Evolutionary conservation across 1,140 invertebrate species (phyloP).

Genomic region (Aphidius ervi): DNA sequence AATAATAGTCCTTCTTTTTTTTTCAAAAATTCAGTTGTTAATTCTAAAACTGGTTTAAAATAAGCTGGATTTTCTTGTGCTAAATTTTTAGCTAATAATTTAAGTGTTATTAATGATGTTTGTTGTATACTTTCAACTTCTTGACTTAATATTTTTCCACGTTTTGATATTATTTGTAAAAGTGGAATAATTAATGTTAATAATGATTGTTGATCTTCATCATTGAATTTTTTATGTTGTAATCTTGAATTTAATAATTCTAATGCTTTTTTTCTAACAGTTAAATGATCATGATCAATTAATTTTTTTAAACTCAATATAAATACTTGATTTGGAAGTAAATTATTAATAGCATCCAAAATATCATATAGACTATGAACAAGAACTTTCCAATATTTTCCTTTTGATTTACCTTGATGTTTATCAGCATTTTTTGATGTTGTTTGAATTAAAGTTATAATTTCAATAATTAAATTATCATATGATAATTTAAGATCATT

Average conservation of each 20-base stretch:
- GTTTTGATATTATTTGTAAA: constrained; percentile 54
- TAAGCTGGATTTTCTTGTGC: constrained; percentile 60
- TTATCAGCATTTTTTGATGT: constrained; percentile 58
- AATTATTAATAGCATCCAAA: constrained; percentile 69
- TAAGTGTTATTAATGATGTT: constrained; percentile 74
- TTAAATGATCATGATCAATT: constrained; percentile 62
- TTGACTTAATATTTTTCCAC: constrained; percentile 41
- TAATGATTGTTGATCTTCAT: constrained; percentile 49
- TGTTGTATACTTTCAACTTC: constrained; percentile 68
- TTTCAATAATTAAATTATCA: constrained; percentile 64
- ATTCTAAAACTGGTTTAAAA: constrained; percentile 61
- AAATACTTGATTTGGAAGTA: constrained; percentile 75
- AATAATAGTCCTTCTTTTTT: constrained; percentile 58
- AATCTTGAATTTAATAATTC: constrained; percentile 80
- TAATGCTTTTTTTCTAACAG: constrained; percentile 74
- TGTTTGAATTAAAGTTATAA: constrained; percentile 64
- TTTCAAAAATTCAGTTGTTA: constrained; percentile 60
- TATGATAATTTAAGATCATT: constrained; percentile 58
- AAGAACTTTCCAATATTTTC: constrained; percentile 78
- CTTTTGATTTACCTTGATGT: constrained; percentile 53
- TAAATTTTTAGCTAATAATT: constrained; percentile 70
- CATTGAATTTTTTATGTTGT: constrained; percentile 62
- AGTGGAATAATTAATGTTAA: constrained; percentile 60
- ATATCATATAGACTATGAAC: constrained; percentile 73
- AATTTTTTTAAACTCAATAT: constrained; percentile 69